Conservation (phyloP, 2,888 invertebrate species). For the Pseudeuparius sepicola region DNA sequence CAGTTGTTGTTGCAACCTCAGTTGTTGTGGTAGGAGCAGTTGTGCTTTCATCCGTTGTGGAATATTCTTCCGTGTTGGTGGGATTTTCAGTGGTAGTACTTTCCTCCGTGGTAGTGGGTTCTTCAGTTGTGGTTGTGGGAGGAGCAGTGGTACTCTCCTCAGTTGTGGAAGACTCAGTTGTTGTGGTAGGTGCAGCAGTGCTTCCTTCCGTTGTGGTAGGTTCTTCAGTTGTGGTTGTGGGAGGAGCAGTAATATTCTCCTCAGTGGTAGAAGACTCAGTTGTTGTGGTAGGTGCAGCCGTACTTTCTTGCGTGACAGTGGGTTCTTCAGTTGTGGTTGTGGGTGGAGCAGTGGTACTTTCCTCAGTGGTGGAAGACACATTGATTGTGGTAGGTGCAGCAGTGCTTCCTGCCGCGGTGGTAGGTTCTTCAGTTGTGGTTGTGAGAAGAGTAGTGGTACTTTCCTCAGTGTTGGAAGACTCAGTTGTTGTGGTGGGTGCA, state of each 20-base stretch:
- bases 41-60: constrained; percentile 9
- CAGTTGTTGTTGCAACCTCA: constrained; percentile 5
- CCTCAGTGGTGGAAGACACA: no score
- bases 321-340: constrained; percentile 5
- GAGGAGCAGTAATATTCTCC: constrained; percentile 5
- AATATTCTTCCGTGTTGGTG: not conserved
- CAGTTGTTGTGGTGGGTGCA: not conserved
- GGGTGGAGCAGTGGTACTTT: not conserved
- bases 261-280: constrained; percentile 6
- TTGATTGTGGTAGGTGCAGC: no score
- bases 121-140: not conserved
- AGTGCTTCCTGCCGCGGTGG: not conserved
- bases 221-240: constrained; percentile 5
- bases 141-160: not conserved
- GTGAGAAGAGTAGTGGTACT: no score
- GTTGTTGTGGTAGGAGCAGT: not conserved
- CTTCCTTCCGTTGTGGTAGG: constrained; percentile 7
- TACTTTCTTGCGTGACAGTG: not conserved
- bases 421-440: not conserved
- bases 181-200: constrained; percentile 1
- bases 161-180: not conserved
- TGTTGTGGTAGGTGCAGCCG: not conserved
- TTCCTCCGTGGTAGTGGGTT: constrained; percentile 1
- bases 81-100: not conserved
- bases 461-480: not conserved